Evolutionary conservation across 2,797 vertebrate species (phyloP), one percentile per base, ranked within the genome.

Genomic region (Vireo griseus): DNA sequence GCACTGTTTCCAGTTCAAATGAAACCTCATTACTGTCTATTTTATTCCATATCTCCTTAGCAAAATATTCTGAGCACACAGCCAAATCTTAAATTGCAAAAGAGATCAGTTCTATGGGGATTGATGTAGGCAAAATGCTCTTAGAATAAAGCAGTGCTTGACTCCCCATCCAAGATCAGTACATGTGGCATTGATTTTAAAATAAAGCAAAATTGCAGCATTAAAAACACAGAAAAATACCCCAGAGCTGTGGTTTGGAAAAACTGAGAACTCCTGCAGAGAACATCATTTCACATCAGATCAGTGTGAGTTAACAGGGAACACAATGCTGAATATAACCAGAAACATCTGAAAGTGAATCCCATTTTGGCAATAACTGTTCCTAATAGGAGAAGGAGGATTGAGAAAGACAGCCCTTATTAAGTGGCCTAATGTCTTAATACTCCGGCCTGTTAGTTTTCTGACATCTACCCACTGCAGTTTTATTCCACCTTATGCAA

Each of bases 281-380:
- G 68, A 86, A 42, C 48, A 68, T 57, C 0, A 1, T 84, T 91
- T 88, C 44, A 59, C 25, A 75, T 86, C 72, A 77, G 37, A 77
- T 68, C 37, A 77, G 29, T 63, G 37, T 47, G 42, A 91, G 52
- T 89, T 89, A 93, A 88, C 45, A 87, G 59, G n/a, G 52, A 92
- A 47, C 44, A 65, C 47, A 91, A 79, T 59, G 37, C 44, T 66
- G 40, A 87, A 35, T 42, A 78, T 35, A 81, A 66, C 61, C 35
- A 83, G 79, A 82, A 92, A 79, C 28, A 37, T 77, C 61, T 50
- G 33, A 91, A 90, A 90, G 57, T n/a, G 57, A 94, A 92, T 90
- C 31, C 42, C 44, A 75, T 83, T 90, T 90, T 6, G 0, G 69
- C 61, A 88, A 65, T 81, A 48, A 37, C 50, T 72, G 22, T n/a